Evolutionary conservation across 2,113 vertebrate genomes (phyloP).

Genomic region (Elaphurus davidianus): DNA sequence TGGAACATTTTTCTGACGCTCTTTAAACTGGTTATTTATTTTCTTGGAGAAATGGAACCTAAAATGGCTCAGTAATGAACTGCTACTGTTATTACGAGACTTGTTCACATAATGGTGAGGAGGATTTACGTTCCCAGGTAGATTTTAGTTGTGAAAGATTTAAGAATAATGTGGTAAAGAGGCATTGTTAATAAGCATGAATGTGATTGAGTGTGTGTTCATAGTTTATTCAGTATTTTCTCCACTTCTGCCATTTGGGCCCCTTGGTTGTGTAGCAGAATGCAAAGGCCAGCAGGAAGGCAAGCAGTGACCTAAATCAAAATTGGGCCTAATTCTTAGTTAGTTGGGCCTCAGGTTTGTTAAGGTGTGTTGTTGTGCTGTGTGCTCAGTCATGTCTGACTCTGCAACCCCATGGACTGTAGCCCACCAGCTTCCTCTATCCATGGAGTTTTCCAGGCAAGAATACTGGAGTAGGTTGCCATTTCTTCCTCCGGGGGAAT

Average conservation of each 20-base stretch:
- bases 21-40: slow-evolving; percentile 64
- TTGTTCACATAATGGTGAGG: not conserved
- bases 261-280: not conserved
- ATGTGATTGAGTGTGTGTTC: not conserved
- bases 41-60: slow-evolving; percentile 54
- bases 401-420: not conserved
- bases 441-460: not conserved
- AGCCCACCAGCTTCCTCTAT: not conserved
- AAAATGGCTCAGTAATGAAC: slow-evolving; percentile 46
- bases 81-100: not conserved
- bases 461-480: not conserved
- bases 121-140: slow-evolving; percentile 53
- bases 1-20: slow-evolving; percentile 14
- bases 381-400: not conserved
- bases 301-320: not conserved
- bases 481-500: not conserved
- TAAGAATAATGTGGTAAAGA: not conserved
- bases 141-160: not conserved
- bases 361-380: not conserved
- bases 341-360: not conserved
- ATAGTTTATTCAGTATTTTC: slow-evolving; percentile 15
- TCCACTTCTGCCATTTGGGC: not conserved
- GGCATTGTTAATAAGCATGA: not conserved
- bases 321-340: not conserved
- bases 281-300: not conserved